Percentiles rank a stretch among this genome's conserved stretches.
Conservation (phyloP, 2,113 vertebrate genomes). For the Hemibagrus wyckioides region DNA sequence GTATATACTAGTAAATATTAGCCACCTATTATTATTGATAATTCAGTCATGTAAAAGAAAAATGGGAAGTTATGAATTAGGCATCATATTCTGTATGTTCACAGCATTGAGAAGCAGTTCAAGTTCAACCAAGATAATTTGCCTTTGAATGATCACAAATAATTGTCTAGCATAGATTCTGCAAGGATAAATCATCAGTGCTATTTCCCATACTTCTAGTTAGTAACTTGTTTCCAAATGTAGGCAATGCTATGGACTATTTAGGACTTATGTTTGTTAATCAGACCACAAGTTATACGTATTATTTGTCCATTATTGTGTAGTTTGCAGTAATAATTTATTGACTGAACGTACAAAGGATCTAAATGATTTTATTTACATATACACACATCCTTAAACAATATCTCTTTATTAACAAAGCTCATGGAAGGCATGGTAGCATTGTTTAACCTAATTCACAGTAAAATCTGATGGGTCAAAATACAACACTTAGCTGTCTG, state of each 20-base stretch:
- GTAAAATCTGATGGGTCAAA: slow-evolving; percentile 5
- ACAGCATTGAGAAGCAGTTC: neutral
- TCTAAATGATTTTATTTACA: neutral
- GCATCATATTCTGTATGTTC: neutral
- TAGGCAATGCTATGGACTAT: neutral
- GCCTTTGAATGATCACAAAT: neutral
- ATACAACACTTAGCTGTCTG: neutral
- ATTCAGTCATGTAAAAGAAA: neutral
- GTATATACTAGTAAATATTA: neutral
- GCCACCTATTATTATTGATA: neutral
- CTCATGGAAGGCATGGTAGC: neutral
- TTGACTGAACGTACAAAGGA: neutral
- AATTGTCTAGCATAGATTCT: neutral
- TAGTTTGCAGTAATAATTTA: slow-evolving; percentile 9
- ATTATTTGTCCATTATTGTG: neutral
- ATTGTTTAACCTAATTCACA: neutral
- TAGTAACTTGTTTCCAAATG: slow-evolving; percentile 13
- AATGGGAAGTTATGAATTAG: neutral
- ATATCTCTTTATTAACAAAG: neutral
- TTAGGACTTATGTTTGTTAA: neutral
- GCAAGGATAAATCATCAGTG: neutral
- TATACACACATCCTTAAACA: neutral
- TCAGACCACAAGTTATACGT: neutral
- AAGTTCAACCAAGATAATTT: neutral
- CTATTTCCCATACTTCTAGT: neutral